A percentile compares a stretch with the other conserved stretches of the same genome.
These are phyloP conservation scores for Eptesicus fuscus DNA, from an alignment of 2,113 vertebrate genomes.

Conservation along the genomic window DNA sequence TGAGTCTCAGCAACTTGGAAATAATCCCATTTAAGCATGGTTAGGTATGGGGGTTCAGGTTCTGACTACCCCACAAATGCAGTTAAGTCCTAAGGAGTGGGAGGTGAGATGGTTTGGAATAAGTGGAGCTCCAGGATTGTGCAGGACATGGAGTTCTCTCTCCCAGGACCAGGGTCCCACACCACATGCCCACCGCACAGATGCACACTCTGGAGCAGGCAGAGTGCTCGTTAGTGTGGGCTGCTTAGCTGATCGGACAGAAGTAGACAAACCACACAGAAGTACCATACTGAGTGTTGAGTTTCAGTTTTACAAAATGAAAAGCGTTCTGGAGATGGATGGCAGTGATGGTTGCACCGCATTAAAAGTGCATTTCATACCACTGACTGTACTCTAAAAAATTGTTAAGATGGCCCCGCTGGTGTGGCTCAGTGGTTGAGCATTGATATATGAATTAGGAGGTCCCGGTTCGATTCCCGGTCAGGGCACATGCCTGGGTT, in stretches of 20 bases:
- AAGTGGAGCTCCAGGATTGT: neutral
- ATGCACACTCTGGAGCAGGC: too few relatives aligned
- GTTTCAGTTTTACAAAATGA: neutral
- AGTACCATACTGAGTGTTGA: rapidly evolving
- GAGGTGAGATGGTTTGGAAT: neutral
- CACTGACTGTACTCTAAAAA: neutral
- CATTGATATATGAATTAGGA: too few relatives aligned
- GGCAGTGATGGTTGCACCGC: neutral
- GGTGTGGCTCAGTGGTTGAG: too few relatives aligned
- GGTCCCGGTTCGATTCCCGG: too few relatives aligned
- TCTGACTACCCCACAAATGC: neutral
- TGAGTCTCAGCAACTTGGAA: neutral
- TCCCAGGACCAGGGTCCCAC: neutral
- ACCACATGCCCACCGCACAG: rapidly evolving
- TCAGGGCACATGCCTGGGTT: too few relatives aligned
- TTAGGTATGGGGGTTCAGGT: neutral
- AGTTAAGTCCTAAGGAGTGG: neutral
- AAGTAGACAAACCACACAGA: neutral
- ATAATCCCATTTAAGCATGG: neutral
- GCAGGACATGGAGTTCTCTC: neutral
- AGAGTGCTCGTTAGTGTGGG: neutral
- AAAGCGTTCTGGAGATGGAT: neutral
- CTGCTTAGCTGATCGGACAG: neutral
- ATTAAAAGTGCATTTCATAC: neutral
- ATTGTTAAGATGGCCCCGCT: neutral